Conservation (phyloP, 2,113 vertebrate species). For the Megaleporinus macrocephalus region DNA sequence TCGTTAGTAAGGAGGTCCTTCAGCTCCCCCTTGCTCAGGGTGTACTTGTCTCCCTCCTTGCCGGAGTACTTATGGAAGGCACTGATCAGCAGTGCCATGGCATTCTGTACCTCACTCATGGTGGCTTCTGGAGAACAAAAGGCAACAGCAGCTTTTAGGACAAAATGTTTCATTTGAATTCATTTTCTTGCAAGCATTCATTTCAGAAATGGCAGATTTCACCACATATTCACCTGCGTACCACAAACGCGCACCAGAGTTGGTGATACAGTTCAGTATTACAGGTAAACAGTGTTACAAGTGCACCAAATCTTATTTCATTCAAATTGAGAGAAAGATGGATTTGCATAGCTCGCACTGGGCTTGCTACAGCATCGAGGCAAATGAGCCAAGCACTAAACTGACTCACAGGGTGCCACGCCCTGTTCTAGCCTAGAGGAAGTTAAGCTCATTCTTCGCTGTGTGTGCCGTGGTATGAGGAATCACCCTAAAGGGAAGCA, state of each 20-base stretch:
- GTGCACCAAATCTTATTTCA: too few species aligned
- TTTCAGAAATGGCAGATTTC: too few species aligned
- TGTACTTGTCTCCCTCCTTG: slow-evolving; percentile 83
- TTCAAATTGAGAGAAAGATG: too few species aligned
- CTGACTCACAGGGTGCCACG: background rate
- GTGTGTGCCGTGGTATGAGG: background rate
- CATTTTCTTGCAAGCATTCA: background rate
- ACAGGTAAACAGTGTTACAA: too few species aligned
- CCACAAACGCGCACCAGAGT: too few species aligned
- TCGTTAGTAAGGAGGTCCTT: slow-evolving; percentile 83
- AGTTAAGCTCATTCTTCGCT: background rate
- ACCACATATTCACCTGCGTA: too few species aligned
- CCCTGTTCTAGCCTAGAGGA: background rate
- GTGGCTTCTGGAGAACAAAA: slow-evolving; percentile 30
- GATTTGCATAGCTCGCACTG: too few species aligned
- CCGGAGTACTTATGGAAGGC: slow-evolving; percentile 84
- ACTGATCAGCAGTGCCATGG: slow-evolving; percentile 78
- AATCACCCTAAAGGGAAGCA: background rate
- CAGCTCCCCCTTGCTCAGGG: slow-evolving; percentile 86
- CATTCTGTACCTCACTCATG: slow-evolving; percentile 73
- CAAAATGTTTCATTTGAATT: background rate
- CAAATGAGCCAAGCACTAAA: background rate
- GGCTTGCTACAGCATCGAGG: too few species aligned
- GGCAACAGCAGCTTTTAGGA: too few species aligned
- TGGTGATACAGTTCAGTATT: too few species aligned